Percentiles rank a stretch among this genome's conserved stretches.
Conservation (phyloP, 1,140 invertebrate species). For the Brachionus calyciflorus region DNA sequence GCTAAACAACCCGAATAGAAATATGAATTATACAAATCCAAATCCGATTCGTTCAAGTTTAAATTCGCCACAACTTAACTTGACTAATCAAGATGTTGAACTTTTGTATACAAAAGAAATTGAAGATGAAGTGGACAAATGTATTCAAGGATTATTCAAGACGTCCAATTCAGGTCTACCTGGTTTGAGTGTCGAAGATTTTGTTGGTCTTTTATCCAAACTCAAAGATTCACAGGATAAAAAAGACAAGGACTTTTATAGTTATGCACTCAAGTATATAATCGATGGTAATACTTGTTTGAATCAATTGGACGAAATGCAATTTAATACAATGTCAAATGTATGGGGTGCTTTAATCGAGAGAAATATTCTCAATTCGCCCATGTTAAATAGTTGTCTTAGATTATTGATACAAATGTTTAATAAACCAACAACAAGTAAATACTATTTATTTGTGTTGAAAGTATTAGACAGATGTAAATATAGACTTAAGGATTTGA, state of each 20-base stretch:
- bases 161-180: slow-evolving; percentile 87
- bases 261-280: not conserved
- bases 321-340: slow-evolving; percentile 20
- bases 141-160: slow-evolving; percentile 93
- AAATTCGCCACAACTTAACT: slow-evolving; percentile 18
- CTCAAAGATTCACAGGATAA: slow-evolving; percentile 86
- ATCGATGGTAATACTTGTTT: not conserved
- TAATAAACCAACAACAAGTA: slow-evolving; percentile 4
- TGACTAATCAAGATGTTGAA: slow-evolving; percentile 53
- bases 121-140: slow-evolving; percentile 94
- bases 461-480: slow-evolving; percentile 34
- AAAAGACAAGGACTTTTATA: slow-evolving; percentile 70
- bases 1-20: not conserved
- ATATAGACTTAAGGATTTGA: not conserved
- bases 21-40: not conserved
- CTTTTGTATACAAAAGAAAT: slow-evolving; percentile 79
- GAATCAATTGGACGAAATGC: slow-evolving; percentile 41
- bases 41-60: slow-evolving; percentile 12
- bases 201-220: slow-evolving; percentile 80
- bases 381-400: not conserved
- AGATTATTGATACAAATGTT: slow-evolving; percentile 26
- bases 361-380: not conserved
- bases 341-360: slow-evolving; percentile 40
- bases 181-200: slow-evolving; percentile 71
- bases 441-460: not conserved